Conservation (phyloP, 1,140 invertebrate genomes). For the Triops cancriformis region DNA sequence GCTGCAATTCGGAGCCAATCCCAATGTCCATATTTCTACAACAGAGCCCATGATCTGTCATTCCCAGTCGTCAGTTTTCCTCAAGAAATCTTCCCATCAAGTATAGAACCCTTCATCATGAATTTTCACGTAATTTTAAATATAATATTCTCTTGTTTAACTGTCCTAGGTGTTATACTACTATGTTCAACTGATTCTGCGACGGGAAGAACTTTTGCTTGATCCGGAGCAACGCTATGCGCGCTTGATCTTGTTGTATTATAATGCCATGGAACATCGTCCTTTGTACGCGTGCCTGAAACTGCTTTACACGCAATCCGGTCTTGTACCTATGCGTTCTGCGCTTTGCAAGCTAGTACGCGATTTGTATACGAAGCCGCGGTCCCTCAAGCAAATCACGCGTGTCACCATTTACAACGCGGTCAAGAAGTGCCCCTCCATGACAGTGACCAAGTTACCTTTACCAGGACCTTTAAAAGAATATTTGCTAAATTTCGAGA, state of each 20-base stretch:
- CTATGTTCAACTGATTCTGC: slow-evolving; percentile 56
- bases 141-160: slow-evolving; percentile 18
- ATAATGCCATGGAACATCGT: slow-evolving; percentile 55
- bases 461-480: slow-evolving; percentile 56
- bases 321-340: slow-evolving; percentile 54
- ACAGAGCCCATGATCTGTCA: slow-evolving; percentile 42
- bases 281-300: slow-evolving; percentile 50
- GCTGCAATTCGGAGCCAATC: slow-evolving; percentile 46
- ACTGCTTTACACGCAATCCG: slow-evolving; percentile 49
- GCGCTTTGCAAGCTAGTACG: slow-evolving; percentile 51
- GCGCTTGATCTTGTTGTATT: slow-evolving; percentile 56
- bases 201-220: slow-evolving; percentile 53
- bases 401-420: slow-evolving; percentile 55
- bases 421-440: slow-evolving; percentile 50
- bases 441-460: slow-evolving; percentile 55
- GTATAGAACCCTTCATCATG: slow-evolving; percentile 36
- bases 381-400: slow-evolving; percentile 54
- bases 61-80: slow-evolving; percentile 47
- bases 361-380: slow-evolving; percentile 51
- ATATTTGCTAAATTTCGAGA: slow-evolving; percentile 58
- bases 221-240: slow-evolving; percentile 54
- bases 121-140: background rate
- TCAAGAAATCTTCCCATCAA: slow-evolving; percentile 53
- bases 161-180: slow-evolving; percentile 46
- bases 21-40: slow-evolving; percentile 36